Evolutionary conservation across 1,140 invertebrate genomes (phyloP), one percentile per base, ranked within the genome.

Genomic region (Fopius arisanus): DNA sequence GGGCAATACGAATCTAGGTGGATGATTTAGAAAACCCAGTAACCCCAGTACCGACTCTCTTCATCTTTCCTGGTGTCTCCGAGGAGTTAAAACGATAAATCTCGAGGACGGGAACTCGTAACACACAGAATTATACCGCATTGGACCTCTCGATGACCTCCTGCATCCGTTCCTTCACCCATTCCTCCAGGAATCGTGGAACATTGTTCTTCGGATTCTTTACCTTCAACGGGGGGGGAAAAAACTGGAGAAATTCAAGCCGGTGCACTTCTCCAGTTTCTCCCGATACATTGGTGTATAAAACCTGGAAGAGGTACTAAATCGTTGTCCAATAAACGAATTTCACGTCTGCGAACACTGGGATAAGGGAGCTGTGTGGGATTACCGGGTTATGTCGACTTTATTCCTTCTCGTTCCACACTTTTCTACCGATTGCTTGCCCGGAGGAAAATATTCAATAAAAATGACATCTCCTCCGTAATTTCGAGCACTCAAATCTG

Each of bases 51-150:
- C 21, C 54, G 9, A 59, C 23, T 59, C 54, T 26, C 54, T 59
- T 59, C 54, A 59, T 59, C 23, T 26, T 59, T 59, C 54, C 26
- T n/a, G 2, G 23, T 59, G 54, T 59, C 54, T 28, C 54, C 54
- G 26, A 59, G 54, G 54, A 59, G 54, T 59, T 59, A 28, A 28
- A 59, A 59, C 23, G 21, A 59, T 59, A 59, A 59, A 59, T 59
- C 54, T 48, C n/a, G 43, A 16, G 16, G 43, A 48, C n/a, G 43
- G 26, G 54, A 59, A 26, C 54, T 59, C 54, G 23, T 48, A 48
- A 48, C 43, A 28, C 23, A 59, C 54, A 26, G 23, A 59, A 59
- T 59, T 59, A 59, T 59, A 59, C 54, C 43, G 16, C 7, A 48
- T 48, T 48, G 43, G 43, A 48, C 43, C 43, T 59, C 54, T 26